These are phyloP conservation scores for Sebastes baramenuke DNA, from an alignment of 2,797 vertebrate species.

Conservation along the genomic window DNA sequence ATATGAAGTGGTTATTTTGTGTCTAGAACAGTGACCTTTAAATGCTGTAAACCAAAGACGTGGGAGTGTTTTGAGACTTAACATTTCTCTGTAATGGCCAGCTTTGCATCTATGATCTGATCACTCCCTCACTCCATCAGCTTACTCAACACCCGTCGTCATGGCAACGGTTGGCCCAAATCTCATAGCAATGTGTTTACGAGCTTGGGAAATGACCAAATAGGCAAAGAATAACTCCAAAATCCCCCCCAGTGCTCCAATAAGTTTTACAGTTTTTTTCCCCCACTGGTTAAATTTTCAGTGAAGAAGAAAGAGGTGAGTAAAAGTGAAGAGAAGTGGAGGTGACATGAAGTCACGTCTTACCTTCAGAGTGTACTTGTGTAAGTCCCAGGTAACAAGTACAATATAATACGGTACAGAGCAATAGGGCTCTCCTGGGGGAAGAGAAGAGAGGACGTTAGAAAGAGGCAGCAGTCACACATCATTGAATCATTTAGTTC, in stretches of 20 bases:
- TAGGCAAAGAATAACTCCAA: constrained; percentile 34
- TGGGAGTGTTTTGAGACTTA: not conserved
- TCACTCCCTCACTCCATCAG: constrained; percentile 35
- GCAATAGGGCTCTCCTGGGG: constrained; percentile 92
- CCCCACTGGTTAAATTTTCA: not conserved
- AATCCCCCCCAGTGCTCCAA: constrained; percentile 8
- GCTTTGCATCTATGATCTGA: constrained; percentile 17
- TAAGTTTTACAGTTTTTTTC: constrained; percentile 21
- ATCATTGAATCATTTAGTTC: not conserved
- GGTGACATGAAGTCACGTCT: constrained; percentile 46
- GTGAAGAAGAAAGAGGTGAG: not conserved
- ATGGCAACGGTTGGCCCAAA: constrained; percentile 46
- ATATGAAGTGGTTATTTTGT: not conserved
- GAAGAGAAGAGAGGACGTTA: constrained; percentile 66
- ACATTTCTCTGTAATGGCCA: not conserved
- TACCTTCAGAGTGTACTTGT: constrained; percentile 96
- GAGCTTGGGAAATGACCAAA: constrained; percentile 50
- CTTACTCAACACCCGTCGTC: constrained; percentile 49
- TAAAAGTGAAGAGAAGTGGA: constrained; percentile 5
- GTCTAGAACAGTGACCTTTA: not conserved
- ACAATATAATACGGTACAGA: constrained; percentile 92
- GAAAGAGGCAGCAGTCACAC: constrained; percentile 10
- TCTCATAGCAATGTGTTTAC: constrained; percentile 54
- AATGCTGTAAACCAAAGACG: not conserved
- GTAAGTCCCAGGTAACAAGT: constrained; percentile 93